Evolutionary conservation across 1,140 invertebrate genomes (phyloP), one percentile per base, ranked within the genome.

Genomic region (Caenorhabditis inopinata): DNA sequence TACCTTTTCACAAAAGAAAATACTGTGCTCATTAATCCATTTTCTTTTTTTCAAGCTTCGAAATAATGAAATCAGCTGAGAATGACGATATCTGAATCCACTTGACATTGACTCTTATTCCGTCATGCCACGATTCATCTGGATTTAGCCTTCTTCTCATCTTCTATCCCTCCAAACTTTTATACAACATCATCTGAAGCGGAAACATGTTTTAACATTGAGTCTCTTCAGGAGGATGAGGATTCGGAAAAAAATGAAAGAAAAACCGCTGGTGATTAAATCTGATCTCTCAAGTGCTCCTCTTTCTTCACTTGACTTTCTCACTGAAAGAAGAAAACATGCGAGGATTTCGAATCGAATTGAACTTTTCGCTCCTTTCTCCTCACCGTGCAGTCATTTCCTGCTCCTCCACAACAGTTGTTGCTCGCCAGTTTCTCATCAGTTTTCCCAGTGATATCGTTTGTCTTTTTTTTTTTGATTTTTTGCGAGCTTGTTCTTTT

Each of bases 281-380:
- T 68, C 58, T 42, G 58, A 68, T 68, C 58, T 68, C 58, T 68
- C 58, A 68, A 68, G 58, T 68, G 58, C 58, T 68, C 58, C 58
- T 68, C 58, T 68, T 18, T 29, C 58, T 68, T 32, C 29, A 58
- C 51, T 58, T 14, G 5, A 7, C 14, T 42, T 42, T 58, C 32
- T 32, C 32, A 21, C 25, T 23, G 14, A 32, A 58, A 58, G 58
- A 68, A 38, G 58, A 68, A 68, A 68, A 68, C 58, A 68, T 68
- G 58, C 58, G 58, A 68, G n/a, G 49, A 68, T 68, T 68, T 68
- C 7, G 58, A 68, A 68, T 68, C 58, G 58, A 68, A 68, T 68
- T 68, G 58, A 68, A 68, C 58, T 68, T 68, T 68, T 68, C 58
- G 38, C 58, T 42, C 6, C 38, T 68, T 21, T 2, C n/a, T 42